These are phyloP conservation scores for Pelodytes ibericus DNA, from an alignment of 2,797 vertebrate genomes.

Conservation along the genomic window DNA sequence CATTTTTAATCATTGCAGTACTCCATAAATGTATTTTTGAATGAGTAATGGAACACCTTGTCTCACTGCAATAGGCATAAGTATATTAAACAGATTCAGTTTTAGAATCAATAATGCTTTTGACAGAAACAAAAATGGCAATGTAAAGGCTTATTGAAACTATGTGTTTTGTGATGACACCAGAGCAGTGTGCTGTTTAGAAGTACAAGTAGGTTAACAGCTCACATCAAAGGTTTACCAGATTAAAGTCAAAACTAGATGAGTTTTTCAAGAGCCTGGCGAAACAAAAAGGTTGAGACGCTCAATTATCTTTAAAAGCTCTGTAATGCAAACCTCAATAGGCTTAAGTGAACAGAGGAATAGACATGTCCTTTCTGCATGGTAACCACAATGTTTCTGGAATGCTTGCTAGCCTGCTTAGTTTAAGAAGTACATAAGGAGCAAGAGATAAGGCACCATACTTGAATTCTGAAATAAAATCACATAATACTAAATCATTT, in stretches of 20 bases:
- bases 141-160: slow-evolving; percentile 53
- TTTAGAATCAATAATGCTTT: not conserved
- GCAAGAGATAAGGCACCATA: slow-evolving; percentile 59
- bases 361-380: slow-evolving; percentile 28
- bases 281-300: slow-evolving; percentile 64
- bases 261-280: slow-evolving; percentile 61
- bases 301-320: slow-evolving; percentile 66
- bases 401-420: slow-evolving; percentile 53
- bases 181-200: slow-evolving; percentile 58
- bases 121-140: slow-evolving; percentile 19
- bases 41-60: not conserved
- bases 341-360: slow-evolving; percentile 64
- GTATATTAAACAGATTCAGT: not conserved
- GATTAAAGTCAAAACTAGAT: slow-evolving; percentile 66
- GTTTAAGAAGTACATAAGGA: slow-evolving; percentile 58
- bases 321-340: slow-evolving; percentile 61
- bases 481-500: not conserved
- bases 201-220: slow-evolving; percentile 66
- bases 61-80: not conserved
- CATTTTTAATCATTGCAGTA: too few relatives aligned
- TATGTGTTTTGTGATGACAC: slow-evolving; percentile 39
- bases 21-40: not conserved
- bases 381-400: slow-evolving; percentile 16
- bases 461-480: slow-evolving; percentile 19
- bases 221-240: slow-evolving; percentile 64